phyloP scores from a whole-genome alignment of 1,140 invertebrate species.

The Geopemphigus sp. region DNA sequence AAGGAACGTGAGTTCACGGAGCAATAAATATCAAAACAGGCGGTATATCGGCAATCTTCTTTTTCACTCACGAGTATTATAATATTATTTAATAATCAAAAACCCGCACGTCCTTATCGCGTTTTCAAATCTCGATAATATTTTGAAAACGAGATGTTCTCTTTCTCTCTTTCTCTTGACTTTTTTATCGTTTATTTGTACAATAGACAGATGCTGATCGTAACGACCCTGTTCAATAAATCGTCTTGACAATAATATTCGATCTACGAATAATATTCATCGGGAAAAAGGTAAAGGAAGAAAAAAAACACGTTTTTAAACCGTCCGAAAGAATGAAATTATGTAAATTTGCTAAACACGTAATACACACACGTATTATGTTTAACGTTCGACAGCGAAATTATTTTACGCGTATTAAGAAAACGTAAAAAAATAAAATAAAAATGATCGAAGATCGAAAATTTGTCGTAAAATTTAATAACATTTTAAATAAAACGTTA shows the following conservation, averaged over 20 bases:
- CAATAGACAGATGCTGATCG: conserved; percentile 21
- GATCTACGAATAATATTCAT: conserved; percentile 8
- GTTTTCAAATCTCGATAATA: conserved; percentile 44
- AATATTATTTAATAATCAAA: conserved; percentile 48
- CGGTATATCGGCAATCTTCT: conserved; percentile 46
- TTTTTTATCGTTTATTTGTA: conserved; percentile 27
- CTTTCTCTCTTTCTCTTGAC: neutral
- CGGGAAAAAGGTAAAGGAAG: neutral
- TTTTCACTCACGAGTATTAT: conserved; percentile 25
- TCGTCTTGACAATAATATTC: conserved; percentile 35
- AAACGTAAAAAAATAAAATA: too few species aligned
- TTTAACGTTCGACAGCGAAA: neutral
- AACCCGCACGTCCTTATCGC: conserved; percentile 47
- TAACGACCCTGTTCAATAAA: conserved; percentile 23
- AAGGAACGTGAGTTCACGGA: conserved; percentile 36
- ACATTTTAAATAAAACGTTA: too few species aligned
- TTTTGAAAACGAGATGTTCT: conserved; percentile 39
- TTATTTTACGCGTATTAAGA: too few species aligned
- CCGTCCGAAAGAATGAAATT: neutral
- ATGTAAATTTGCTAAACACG: neutral
- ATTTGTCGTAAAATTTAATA: too few species aligned
- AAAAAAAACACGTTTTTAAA: conserved; percentile 22
- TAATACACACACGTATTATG: neutral
- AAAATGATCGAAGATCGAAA: too few species aligned
- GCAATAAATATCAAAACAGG: conserved; percentile 48